Conservation (phyloP, 2,888 invertebrate species). For the Ichneumon xanthorius region DNA sequence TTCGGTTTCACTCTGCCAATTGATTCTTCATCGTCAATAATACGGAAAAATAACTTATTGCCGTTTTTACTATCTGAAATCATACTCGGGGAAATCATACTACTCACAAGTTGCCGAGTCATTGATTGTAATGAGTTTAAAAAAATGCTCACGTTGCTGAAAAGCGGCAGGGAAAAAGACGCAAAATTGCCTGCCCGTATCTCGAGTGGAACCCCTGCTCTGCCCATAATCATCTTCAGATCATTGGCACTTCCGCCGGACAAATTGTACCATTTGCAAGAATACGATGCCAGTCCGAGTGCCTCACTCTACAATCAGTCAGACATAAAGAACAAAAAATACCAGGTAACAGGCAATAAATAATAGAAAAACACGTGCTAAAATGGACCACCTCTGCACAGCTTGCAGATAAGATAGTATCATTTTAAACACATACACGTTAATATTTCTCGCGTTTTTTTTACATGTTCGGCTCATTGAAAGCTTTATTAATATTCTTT, state of each 20-base stretch:
- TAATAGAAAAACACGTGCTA: background rate
- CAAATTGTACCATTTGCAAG: constrained; percentile 70
- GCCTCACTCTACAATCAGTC: constrained; percentile 51
- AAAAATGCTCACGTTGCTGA: constrained; percentile 56
- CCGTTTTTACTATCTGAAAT: constrained; percentile 1
- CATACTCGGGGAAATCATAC: background rate
- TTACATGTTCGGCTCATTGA: too few relatives aligned
- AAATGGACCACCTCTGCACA: background rate
- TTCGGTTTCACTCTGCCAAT: background rate
- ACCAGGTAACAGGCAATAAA: background rate
- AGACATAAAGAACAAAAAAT: background rate
- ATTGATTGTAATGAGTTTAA: background rate
- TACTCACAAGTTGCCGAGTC: background rate
- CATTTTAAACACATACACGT: too few relatives aligned
- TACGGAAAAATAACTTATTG: constrained; percentile 3
- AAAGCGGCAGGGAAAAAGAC: constrained; percentile 59
- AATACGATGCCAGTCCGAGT: constrained; percentile 65
- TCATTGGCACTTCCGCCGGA: constrained; percentile 52
- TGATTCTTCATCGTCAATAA: background rate
- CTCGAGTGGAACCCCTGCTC: constrained; percentile 63
- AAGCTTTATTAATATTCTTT: background rate
- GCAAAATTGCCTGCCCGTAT: constrained; percentile 71
- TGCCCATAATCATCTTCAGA: constrained; percentile 63
- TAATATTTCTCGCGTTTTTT: too few relatives aligned
- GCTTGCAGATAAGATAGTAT: background rate